Conservation (phyloP, 2,888 invertebrate genomes). For the Lycophotia porphyrea region DNA sequence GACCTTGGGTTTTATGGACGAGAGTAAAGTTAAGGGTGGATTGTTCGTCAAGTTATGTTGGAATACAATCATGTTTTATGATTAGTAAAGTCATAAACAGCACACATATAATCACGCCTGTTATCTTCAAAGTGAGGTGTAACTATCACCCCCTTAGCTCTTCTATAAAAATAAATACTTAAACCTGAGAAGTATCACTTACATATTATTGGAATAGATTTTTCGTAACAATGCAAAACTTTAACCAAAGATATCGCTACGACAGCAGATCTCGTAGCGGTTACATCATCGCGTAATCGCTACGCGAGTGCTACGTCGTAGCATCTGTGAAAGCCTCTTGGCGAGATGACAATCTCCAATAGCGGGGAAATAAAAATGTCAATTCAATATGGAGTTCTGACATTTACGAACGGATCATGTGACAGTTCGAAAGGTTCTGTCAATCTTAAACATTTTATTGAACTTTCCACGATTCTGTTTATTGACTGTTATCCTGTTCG, state of each 20-base stretch:
- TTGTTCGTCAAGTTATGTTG: slow-evolving; percentile 22
- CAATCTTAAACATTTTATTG: slow-evolving; percentile 41
- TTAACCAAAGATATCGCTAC: background rate
- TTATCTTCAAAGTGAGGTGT: background rate
- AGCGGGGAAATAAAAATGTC: slow-evolving; percentile 47
- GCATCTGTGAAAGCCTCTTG: slow-evolving; percentile 26
- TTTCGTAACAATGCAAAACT: background rate
- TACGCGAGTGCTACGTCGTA: slow-evolving; percentile 42
- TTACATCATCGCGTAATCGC: slow-evolving; percentile 23
- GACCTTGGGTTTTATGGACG: slow-evolving; percentile 32
- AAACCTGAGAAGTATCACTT: background rate
- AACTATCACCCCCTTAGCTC: background rate
- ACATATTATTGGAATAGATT: background rate
- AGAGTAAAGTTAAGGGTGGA: slow-evolving; percentile 33
- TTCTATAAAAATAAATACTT: background rate
- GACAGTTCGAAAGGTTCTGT: slow-evolving; percentile 39
- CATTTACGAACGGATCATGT: slow-evolving; percentile 45
- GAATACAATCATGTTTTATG: slow-evolving; percentile 21
- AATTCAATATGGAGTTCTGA: slow-evolving; percentile 35
- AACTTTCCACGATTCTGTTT: slow-evolving; percentile 16
- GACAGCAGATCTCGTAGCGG: slow-evolving; percentile 26
- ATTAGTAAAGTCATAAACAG: background rate
- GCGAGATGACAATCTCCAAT: slow-evolving; percentile 41
- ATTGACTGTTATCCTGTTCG: background rate
- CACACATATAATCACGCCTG: background rate